phyloP scores from a whole-genome alignment of 2,888 invertebrate genomes.

The Chymomyza procnemis region DNA sequence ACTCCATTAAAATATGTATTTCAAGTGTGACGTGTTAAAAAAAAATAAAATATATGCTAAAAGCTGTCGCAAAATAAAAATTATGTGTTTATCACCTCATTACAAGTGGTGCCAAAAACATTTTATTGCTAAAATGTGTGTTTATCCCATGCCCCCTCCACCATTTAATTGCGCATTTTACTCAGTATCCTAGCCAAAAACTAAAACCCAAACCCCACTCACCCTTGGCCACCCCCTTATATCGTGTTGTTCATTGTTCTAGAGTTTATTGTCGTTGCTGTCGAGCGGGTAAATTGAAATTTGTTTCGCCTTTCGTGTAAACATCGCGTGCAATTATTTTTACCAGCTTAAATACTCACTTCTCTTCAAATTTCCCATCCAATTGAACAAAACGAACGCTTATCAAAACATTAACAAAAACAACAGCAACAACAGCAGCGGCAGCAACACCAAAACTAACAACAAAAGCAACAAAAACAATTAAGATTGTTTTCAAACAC shows the following conservation, averaged over 20 bases:
- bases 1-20: not conserved
- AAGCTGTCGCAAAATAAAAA: conserved; percentile 51
- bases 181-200: not conserved
- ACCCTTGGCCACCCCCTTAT: too few relatives aligned
- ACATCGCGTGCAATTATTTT: conserved; percentile 67
- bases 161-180: conserved; percentile 41
- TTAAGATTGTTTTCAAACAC: conserved; percentile 41
- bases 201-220: not conserved
- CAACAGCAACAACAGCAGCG: conserved; percentile 14
- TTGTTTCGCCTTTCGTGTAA: conserved; percentile 57
- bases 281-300: conserved; percentile 38
- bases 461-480: conserved; percentile 35
- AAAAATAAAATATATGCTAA: conserved; percentile 22
- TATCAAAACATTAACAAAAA: conserved; percentile 51
- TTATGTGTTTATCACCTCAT: conserved; percentile 48
- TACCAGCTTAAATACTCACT: not conserved
- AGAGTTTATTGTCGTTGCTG: not conserved
- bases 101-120: conserved; percentile 37
- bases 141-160: too few relatives aligned
- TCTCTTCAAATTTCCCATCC: conserved; percentile 27
- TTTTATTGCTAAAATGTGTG: conserved; percentile 44
- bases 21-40: conserved; percentile 1
- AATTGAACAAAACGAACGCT: conserved; percentile 60
- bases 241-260: not conserved
- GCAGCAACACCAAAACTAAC: not conserved